Percentiles rank a stretch among this genome's conserved stretches.
Evolutionary conservation across 2,888 invertebrate species (phyloP).

Genomic region (Quadroppia sp.): DNA sequence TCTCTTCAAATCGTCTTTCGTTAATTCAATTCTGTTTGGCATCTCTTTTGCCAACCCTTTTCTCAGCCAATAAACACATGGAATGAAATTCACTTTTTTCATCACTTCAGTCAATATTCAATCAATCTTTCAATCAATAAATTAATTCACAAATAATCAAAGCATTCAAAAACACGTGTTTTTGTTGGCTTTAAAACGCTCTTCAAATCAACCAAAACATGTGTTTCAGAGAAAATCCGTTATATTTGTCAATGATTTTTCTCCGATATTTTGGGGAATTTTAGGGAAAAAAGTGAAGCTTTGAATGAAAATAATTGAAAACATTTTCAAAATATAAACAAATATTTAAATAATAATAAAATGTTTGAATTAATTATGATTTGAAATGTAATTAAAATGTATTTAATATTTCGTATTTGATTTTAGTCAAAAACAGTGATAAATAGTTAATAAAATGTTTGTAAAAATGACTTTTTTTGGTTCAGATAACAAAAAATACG

Average conservation of each 20-base stretch:
- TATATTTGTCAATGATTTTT: not conserved
- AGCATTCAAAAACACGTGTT: not conserved
- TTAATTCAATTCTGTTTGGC: conserved; percentile 63
- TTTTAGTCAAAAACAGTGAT: not conserved
- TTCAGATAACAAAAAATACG: not conserved
- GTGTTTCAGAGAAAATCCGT: not conserved
- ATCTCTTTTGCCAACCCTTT: conserved; percentile 51
- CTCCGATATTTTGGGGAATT: not conserved
- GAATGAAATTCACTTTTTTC: conserved; percentile 49
- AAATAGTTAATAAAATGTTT: not conserved
- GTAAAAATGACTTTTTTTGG: not conserved
- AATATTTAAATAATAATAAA: not conserved
- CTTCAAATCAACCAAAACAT: not conserved
- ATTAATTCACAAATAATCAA: not conserved
- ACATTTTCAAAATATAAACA: not conserved
- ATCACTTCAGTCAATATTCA: not conserved
- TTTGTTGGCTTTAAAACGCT: not conserved
- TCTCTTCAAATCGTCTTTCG: conserved; percentile 68
- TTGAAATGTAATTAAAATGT: not conserved
- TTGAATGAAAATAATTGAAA: no score
- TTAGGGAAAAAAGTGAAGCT: not conserved
- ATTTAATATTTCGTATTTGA: not conserved
- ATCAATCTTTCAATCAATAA: not conserved
- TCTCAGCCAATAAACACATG: conserved; percentile 53
- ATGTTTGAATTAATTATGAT: not conserved